Conservation (phyloP, 2,797 vertebrate genomes). For the Sebastes elongatus region DNA sequence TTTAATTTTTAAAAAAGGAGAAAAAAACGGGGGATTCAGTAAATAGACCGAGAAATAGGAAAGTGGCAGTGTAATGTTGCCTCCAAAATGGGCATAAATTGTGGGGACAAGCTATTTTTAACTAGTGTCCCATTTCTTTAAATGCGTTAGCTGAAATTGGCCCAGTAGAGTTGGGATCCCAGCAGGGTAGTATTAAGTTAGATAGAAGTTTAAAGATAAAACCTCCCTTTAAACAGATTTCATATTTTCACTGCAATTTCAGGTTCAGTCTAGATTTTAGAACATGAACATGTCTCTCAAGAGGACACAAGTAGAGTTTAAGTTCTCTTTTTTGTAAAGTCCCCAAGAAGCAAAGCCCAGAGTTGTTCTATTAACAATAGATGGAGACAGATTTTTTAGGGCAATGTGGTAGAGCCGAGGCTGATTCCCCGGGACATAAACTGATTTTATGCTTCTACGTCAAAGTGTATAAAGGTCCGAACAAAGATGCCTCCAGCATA, state of each 20-base stretch:
- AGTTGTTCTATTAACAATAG: slow-evolving; percentile 6
- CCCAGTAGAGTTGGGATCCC: background rate
- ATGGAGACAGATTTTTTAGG: slow-evolving; percentile 10
- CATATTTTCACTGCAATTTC: background rate
- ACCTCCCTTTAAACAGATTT: background rate
- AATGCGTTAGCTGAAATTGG: slow-evolving; percentile 16
- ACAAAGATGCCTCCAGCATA: background rate
- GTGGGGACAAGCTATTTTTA: slow-evolving; percentile 33
- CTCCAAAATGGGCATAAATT: slow-evolving; percentile 17
- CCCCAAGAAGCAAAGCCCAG: background rate
- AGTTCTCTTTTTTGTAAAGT: background rate
- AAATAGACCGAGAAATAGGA: slow-evolving; percentile 22
- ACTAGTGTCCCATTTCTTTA: slow-evolving; percentile 37
- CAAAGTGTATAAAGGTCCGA: background rate
- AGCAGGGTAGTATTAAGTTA: background rate
- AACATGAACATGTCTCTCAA: slow-evolving; percentile 20
- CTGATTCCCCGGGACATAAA: background rate
- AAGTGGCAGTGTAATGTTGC: background rate
- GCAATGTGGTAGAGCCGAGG: background rate
- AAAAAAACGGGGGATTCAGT: background rate
- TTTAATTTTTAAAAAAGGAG: background rate
- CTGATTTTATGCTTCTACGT: background rate
- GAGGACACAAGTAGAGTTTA: background rate
- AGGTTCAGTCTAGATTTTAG: background rate
- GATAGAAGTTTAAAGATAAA: slow-evolving; percentile 6